A percentile compares a stretch with the other conserved stretches of the same genome.
These are phyloP conservation scores for Spilarctia lutea DNA, from an alignment of 2,888 invertebrate genomes.

Conservation along the genomic window DNA sequence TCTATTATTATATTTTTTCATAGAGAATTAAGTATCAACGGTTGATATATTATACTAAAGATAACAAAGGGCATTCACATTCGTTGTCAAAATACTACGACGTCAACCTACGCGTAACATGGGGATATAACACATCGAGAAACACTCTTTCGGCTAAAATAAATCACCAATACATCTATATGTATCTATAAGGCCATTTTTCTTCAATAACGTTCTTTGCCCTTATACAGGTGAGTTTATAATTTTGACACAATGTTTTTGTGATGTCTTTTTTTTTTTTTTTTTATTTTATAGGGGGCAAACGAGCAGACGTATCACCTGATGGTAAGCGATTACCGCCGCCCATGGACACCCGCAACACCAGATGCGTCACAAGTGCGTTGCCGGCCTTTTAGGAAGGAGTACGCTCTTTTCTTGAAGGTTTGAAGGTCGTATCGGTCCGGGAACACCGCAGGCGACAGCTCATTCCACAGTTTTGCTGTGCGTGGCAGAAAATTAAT, in stretches of 20 bases:
- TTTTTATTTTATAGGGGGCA: no score
- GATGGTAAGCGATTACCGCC: no score
- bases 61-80: conserved; percentile 78
- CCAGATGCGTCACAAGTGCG: no score
- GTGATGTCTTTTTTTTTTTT: no score
- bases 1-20: conserved; percentile 68
- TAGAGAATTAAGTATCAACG: conserved; percentile 71
- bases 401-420: no score
- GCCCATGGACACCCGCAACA: no score
- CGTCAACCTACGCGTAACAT: conserved; percentile 77
- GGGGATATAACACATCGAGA: conserved; percentile 66
- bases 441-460: no score
- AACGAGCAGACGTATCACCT: no score
- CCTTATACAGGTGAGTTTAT: conserved; percentile 1
- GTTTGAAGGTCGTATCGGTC: no score
- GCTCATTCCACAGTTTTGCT: no score
- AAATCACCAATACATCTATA: conserved; percentile 54
- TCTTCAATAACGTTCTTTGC: conserved; percentile 42
- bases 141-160: conserved; percentile 55
- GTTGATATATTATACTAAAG: conserved; percentile 78
- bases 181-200: conserved; percentile 55
- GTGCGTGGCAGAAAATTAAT: no score
- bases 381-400: no score
- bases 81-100: conserved; percentile 83
- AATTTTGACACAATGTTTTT: neutral